Evolutionary conservation across 92 coral and sea anemone genomes (phyloP).

Genomic region (Palythoa grandiflora): DNA sequence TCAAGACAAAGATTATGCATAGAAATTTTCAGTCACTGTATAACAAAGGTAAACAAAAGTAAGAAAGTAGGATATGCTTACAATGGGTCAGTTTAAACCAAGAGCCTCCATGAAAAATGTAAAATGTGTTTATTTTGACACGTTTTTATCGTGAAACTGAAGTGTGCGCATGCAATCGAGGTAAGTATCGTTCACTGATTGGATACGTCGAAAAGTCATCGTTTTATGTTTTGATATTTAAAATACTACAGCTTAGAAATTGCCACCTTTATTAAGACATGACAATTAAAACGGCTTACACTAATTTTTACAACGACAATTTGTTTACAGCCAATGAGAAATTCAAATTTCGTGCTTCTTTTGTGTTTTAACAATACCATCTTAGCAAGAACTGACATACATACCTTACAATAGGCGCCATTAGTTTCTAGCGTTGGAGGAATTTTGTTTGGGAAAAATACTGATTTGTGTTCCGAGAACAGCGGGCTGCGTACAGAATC

Average conservation of each 20-base stretch:
- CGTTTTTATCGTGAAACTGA: no score
- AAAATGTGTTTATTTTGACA: no score
- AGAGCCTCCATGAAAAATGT: no score
- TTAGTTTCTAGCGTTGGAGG: conserved; percentile 15
- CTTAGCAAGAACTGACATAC: not conserved
- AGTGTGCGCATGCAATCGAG: no score
- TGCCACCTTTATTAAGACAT: no score
- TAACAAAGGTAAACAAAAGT: no score
- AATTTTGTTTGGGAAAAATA: not conserved
- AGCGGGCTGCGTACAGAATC: not conserved
- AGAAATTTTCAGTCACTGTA: not conserved
- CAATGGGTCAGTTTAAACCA: no score
- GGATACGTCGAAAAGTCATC: no score
- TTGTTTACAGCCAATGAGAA: not conserved
- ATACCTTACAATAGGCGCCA: conserved; percentile 36
- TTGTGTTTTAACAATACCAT: not conserved
- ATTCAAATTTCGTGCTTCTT: not conserved
- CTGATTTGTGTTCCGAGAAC: conserved; percentile 13
- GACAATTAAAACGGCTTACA: not conserved
- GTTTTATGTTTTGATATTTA: no score
- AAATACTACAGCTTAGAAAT: no score
- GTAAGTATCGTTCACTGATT: no score
- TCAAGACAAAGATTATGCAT: not conserved
- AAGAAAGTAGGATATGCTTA: no score
- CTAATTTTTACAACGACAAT: not conserved